A percentile compares a stretch with the other conserved stretches of the same genome.
phyloP scores from a whole-genome alignment of 2,797 vertebrate species.

The Notolepis coatsorum region DNA sequence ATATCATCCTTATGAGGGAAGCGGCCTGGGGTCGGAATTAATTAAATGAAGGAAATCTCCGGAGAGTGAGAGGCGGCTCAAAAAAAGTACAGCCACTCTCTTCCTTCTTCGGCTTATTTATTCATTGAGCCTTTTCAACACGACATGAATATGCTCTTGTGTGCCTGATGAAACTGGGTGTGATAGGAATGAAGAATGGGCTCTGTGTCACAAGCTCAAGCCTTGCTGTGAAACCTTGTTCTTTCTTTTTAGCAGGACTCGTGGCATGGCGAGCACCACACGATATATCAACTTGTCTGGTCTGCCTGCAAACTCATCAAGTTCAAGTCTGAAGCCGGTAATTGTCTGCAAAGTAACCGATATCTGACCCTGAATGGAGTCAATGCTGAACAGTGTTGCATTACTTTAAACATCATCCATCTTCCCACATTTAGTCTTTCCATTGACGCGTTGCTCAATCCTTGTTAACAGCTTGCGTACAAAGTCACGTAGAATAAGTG shows the following conservation, averaged over 20 bases:
- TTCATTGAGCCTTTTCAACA: conserved; percentile 30
- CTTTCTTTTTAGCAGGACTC: too few species aligned
- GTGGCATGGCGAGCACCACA: too few species aligned
- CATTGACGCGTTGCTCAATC: conserved; percentile 6
- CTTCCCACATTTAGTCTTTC: conserved; percentile 14
- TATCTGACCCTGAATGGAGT: neutral
- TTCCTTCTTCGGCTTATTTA: conserved; percentile 47
- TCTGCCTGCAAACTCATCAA: neutral
- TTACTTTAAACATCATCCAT: conserved; percentile 11
- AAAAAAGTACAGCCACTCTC: conserved; percentile 25
- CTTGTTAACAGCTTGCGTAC: neutral
- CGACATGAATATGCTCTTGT: conserved; percentile 32
- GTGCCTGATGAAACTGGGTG: conserved; percentile 26
- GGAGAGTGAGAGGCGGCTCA: conserved; percentile 17
- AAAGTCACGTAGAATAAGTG: neutral
- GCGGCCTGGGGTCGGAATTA: conserved; percentile 41
- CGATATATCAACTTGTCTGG: too few species aligned
- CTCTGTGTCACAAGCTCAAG: conserved; percentile 32
- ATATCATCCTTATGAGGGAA: conserved; percentile 69
- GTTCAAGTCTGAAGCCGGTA: neutral
- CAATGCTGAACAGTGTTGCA: conserved; percentile 23
- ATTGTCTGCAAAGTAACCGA: neutral
- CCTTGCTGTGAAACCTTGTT: too few species aligned
- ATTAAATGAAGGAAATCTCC: conserved; percentile 54
- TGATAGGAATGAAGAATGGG: conserved; percentile 21